Evolutionary conservation across 1,140 invertebrate genomes (phyloP).

Genomic region (Anagrus nilaparvatae): DNA sequence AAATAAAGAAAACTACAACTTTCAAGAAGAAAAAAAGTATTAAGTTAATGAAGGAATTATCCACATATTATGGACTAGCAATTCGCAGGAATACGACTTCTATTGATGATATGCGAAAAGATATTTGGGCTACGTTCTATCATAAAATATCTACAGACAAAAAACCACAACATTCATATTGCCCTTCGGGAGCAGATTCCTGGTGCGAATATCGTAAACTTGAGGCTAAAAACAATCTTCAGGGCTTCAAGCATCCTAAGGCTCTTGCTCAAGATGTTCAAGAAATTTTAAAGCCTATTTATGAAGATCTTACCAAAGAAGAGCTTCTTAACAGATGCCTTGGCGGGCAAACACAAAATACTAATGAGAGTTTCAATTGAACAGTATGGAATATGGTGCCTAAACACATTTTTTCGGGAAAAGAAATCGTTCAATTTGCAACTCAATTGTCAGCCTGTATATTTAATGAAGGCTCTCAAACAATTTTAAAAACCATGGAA

Average conservation of each 20-base stretch:
- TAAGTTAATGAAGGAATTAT: neutral
- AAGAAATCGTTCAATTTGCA: constrained; percentile 14
- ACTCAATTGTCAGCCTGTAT: constrained; percentile 10
- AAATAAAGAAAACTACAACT: neutral
- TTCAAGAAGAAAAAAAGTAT: no score
- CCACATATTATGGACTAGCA: constrained; percentile 13
- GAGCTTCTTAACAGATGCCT: constrained; percentile 14
- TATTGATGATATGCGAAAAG: constrained; percentile 14
- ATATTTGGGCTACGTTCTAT: constrained; percentile 14
- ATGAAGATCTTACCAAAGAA: constrained; percentile 10
- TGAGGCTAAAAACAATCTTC: no score
- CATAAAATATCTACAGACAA: constrained; percentile 16
- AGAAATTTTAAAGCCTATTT: constrained; percentile 12
- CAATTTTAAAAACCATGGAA: constrained; percentile 14
- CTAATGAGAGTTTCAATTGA: neutral
- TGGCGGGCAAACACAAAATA: constrained; percentile 9
- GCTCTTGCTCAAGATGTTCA: constrained; percentile 1
- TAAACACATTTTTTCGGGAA: constrained; percentile 9
- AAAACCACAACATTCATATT: constrained; percentile 14
- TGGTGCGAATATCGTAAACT: constrained; percentile 16
- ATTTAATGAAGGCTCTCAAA: constrained; percentile 16
- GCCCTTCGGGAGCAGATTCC: constrained; percentile 9
- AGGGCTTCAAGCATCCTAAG: no score
- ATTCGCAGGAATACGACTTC: constrained; percentile 13
- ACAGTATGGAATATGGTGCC: neutral